A percentile compares a stretch with the other conserved stretches of the same genome.
Evolutionary conservation across 2,113 vertebrate genomes (phyloP).

Genomic region (Esox niger): DNA sequence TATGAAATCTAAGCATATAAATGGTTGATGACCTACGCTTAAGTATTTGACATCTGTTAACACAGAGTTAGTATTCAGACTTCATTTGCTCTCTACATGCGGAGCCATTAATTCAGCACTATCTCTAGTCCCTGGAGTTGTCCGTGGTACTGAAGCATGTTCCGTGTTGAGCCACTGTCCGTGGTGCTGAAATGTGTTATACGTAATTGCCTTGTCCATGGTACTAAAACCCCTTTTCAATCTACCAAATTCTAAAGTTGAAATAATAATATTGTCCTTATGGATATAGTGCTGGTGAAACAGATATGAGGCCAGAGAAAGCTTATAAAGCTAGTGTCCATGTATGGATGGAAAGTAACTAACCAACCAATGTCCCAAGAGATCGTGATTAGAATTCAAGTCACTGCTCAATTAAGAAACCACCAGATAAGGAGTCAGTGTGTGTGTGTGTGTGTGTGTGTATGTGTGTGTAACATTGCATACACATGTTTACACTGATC

Average conservation of each 20-base stretch:
- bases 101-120: not conserved
- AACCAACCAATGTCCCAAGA: too few relatives aligned
- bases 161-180: not conserved
- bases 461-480: not conserved
- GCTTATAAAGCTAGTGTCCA: too few relatives aligned
- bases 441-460: not conserved
- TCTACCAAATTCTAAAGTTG: not conserved
- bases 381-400: too few relatives aligned
- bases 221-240: not conserved
- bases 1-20: too few relatives aligned
- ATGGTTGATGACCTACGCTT: not conserved
- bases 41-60: not conserved
- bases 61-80: not conserved
- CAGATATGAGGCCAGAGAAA: too few relatives aligned
- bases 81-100: not conserved
- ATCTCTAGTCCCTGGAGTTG: conserved; percentile 1
- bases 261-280: too few relatives aligned
- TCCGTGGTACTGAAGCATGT: conserved; percentile 23
- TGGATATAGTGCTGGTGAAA: too few relatives aligned
- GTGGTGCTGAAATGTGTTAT: not conserved
- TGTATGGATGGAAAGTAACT: not conserved
- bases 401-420: too few relatives aligned
- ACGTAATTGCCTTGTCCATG: conserved; percentile 18
- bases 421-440: not conserved
- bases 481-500: too few relatives aligned